Evolutionary conservation across 1,140 invertebrate genomes (phyloP).

Genomic region (Lasaia peninsularis): DNA sequence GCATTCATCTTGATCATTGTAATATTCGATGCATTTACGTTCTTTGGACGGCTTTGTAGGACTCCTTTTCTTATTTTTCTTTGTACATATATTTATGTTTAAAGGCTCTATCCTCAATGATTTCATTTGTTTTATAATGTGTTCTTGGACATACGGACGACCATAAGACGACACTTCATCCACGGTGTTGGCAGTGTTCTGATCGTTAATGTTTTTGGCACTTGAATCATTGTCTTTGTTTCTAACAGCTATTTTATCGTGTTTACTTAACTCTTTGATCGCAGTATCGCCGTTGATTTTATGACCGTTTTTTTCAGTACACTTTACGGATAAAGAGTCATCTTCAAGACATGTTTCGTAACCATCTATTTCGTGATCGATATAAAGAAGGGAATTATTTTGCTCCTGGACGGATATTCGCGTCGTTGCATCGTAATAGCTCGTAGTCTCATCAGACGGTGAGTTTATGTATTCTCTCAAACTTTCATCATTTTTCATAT

Average conservation of each 20-base stretch:
- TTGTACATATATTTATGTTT: constrained; percentile 55
- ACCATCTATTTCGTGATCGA: constrained; percentile 74
- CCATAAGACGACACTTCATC: constrained; percentile 47
- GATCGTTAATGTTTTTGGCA: constrained; percentile 57
- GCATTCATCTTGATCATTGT: constrained; percentile 75
- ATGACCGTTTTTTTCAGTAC: constrained; percentile 56
- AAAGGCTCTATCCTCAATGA: constrained; percentile 63
- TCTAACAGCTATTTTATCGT: constrained; percentile 55
- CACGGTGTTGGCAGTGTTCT: constrained; percentile 42
- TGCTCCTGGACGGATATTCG: constrained; percentile 62
- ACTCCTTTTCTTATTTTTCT: constrained; percentile 52
- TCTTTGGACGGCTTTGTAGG: constrained; percentile 61
- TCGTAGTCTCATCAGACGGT: constrained; percentile 42
- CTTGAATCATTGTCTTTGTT: constrained; percentile 57
- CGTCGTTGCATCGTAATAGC: constrained; percentile 49
- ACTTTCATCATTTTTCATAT: constrained; percentile 62
- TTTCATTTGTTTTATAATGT: constrained; percentile 71
- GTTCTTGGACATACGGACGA: constrained; percentile 62
- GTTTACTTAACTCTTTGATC: constrained; percentile 68
- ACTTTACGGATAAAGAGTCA: constrained; percentile 61
- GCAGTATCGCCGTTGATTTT: constrained; percentile 60
- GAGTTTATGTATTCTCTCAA: constrained; percentile 63
- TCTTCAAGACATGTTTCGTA: constrained; percentile 76
- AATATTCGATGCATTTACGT: constrained; percentile 68
- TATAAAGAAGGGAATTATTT: constrained; percentile 56